Base-by-base conservation (phyloP, 2,797 vertebrate species). In the Rhinella marina region DNA sequence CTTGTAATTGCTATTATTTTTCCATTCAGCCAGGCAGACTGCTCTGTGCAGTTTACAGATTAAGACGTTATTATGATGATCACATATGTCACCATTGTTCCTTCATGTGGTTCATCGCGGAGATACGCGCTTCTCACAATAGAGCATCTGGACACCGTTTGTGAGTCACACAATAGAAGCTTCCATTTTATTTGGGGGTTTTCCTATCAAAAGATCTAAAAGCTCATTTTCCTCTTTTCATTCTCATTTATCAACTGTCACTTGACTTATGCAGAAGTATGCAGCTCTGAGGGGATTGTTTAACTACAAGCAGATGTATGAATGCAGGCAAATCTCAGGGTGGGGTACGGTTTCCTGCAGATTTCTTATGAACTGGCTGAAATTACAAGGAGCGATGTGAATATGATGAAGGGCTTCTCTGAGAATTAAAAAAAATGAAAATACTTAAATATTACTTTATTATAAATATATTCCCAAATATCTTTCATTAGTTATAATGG, bases 71-170 rank as follows among this genome's bases (percentile, higher is more conserved):
- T 84, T 85, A 85, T 84, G 73, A 72, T 85, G 57, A 83, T 62
- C 87, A 77, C 76, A 85, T 81, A 81, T 59, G 82, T 89, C 84
- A 68, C 48, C 14, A 75, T 72, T 54, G 50, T 61, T 56, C 48
- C 59, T 66, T 88, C 56, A 88, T 88, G 87, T 81, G 78, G 83
- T 73, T 32, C 70, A 86, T 81, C 50, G 70, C 56, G 82, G 81
- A 86, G 16, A 66, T 80, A 0, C 23, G n/a, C 57, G 25, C 78
- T 32, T 29, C 59, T 75, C 68, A 88, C 84, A 88, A 86, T 86
- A 5, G 72, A 89, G 84, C 88, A 89, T 89, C 88, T 89, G 88
- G 88, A 83, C 72, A 41, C 61, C 10, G 41, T 86, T 86, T 86
- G 66, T 77, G 61, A 82, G 66, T 41, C 70, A 59, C 80, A 86